These are phyloP conservation scores for Ondatra zibethicus DNA, from an alignment of 2,113 vertebrate genomes.

Conservation along the genomic window DNA sequence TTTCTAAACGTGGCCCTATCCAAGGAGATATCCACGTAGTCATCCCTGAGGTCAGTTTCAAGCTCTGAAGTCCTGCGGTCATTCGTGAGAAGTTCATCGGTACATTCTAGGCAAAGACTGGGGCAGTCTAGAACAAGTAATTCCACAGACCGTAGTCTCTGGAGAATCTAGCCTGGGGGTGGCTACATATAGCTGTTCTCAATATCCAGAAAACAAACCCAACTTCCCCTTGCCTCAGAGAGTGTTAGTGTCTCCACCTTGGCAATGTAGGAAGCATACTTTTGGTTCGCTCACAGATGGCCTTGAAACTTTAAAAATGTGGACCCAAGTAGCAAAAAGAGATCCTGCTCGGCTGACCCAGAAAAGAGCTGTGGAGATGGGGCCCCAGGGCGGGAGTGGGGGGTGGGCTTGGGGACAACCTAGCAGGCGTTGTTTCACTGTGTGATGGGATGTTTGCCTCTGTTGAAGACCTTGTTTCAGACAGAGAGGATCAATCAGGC, in stretches of 20 bases:
- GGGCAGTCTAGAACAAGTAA: background rate
- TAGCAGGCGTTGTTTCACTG: background rate
- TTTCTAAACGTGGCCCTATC: background rate
- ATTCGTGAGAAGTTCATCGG: background rate
- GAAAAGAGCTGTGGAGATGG: background rate
- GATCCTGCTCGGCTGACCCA: background rate
- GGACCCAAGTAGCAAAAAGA: background rate
- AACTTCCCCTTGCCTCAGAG: background rate
- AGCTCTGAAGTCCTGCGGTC: background rate
- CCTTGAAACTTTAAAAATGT: constrained; percentile 6
- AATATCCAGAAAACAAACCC: background rate
- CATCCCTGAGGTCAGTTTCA: background rate
- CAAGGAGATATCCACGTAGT: background rate
- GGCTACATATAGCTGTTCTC: background rate
- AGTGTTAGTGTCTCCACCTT: background rate
- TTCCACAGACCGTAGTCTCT: background rate
- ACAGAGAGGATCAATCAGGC: background rate
- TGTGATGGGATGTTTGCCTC: background rate
- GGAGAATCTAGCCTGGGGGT: background rate
- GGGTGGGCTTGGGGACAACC: background rate
- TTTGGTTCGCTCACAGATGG: background rate
- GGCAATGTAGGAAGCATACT: background rate
- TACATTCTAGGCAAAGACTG: background rate
- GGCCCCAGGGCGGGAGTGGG: background rate
- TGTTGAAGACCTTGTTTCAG: background rate